Conservation (phyloP, 2,797 vertebrate genomes). For the Anas bernieri region DNA sequence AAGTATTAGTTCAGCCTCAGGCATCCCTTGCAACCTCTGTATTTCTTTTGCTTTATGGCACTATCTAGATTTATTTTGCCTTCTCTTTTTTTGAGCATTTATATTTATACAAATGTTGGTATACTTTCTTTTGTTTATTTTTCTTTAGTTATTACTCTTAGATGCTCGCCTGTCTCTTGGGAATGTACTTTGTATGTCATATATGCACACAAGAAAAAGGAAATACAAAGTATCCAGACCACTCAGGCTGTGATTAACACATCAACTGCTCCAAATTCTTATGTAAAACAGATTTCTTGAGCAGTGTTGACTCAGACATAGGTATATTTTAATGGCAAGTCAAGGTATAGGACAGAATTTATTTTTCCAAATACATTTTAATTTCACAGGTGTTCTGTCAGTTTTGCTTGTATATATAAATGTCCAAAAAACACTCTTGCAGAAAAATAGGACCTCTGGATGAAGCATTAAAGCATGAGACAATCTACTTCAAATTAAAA, state of each 20-base stretch:
- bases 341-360: neutral
- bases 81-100: neutral
- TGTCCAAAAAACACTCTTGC: neutral
- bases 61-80: neutral
- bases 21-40: neutral
- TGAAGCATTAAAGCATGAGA: neutral
- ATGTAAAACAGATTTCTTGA: neutral
- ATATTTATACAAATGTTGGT: neutral
- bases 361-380: neutral
- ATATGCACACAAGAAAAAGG: neutral
- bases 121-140: neutral
- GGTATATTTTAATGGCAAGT: neutral
- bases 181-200: neutral
- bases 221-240: neutral
- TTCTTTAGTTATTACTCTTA: neutral
- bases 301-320: neutral
- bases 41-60: neutral
- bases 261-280: neutral
- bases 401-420: neutral
- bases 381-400: neutral
- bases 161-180: neutral
- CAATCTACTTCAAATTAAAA: constrained; percentile 57
- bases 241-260: neutral
- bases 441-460: neutral
- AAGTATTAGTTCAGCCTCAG: neutral